Evolutionary conservation across 2,113 vertebrate genomes (phyloP).

Genomic region (Sinocyclocheilus anophthalmus): DNA sequence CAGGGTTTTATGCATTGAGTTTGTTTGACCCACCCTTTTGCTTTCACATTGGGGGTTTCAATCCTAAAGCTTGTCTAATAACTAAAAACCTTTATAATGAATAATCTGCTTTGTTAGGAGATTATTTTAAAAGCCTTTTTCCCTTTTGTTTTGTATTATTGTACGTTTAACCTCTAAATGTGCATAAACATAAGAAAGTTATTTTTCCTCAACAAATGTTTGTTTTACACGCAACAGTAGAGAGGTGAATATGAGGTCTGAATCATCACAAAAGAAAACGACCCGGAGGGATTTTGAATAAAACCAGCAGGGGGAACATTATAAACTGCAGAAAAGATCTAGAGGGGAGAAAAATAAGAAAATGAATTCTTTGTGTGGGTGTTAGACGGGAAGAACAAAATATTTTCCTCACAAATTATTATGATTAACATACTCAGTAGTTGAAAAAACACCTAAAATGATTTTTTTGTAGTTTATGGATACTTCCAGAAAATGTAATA

Average conservation of each 20-base stretch:
- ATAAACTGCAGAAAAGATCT: slow-evolving; percentile 5
- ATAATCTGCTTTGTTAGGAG: background rate
- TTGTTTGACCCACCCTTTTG: background rate
- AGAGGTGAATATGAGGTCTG: slow-evolving; percentile 21
- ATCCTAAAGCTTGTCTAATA: background rate
- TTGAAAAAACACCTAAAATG: background rate
- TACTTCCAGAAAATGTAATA: background rate
- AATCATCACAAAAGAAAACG: slow-evolving; percentile 31
- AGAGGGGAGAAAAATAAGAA: background rate
- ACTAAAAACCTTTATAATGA: background rate
- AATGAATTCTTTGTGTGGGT: background rate
- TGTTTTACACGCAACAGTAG: slow-evolving; percentile 22
- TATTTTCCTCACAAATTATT: background rate
- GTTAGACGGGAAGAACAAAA: background rate
- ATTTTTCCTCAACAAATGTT: slow-evolving; percentile 36
- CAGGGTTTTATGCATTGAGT: background rate
- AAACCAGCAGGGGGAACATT: slow-evolving; percentile 22
- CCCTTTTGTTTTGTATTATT: background rate
- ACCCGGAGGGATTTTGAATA: slow-evolving; percentile 26
- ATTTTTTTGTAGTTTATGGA: background rate
- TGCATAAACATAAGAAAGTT: background rate
- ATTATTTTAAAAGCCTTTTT: background rate
- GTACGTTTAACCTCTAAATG: background rate
- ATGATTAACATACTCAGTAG: background rate
- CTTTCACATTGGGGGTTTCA: background rate